phyloP scores from a whole-genome alignment of 2,888 invertebrate species.

The Carterocephalus palaemon region DNA sequence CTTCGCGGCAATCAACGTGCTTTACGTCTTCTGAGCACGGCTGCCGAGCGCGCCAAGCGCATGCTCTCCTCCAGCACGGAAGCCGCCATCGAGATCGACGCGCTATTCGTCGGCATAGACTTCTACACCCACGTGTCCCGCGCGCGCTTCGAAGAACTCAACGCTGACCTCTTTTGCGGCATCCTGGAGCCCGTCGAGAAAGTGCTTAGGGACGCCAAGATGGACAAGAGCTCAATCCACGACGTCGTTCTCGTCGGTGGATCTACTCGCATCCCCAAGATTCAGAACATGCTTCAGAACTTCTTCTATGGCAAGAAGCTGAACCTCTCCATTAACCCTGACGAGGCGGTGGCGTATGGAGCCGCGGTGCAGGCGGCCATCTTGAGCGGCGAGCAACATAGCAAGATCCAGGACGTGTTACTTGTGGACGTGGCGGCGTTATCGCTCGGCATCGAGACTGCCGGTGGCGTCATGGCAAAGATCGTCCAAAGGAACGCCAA shows the following conservation, averaged over 20 bases:
- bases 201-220: constrained; percentile 86
- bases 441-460: constrained; percentile 87
- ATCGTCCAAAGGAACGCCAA: constrained; percentile 84
- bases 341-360: constrained; percentile 89
- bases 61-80: constrained; percentile 87
- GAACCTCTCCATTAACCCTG: constrained; percentile 87
- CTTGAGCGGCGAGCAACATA: constrained; percentile 85
- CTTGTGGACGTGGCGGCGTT: constrained; percentile 80
- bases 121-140: constrained; percentile 83
- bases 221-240: constrained; percentile 86
- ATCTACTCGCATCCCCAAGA: constrained; percentile 88
- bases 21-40: constrained; percentile 83
- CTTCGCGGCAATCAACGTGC: constrained; percentile 82
- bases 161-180: constrained; percentile 83
- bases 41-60: constrained; percentile 87
- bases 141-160: constrained; percentile 87
- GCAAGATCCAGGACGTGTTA: constrained; percentile 83
- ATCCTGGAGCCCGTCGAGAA: constrained; percentile 89
- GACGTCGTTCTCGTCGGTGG: constrained; percentile 91
- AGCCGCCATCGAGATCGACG: constrained; percentile 86
- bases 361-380: constrained; percentile 87
- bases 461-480: constrained; percentile 88
- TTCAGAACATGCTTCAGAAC: constrained; percentile 85
- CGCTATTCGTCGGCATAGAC: constrained; percentile 85
- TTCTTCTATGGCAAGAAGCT: constrained; percentile 86